Percentiles rank a stretch among this genome's conserved stretches.
Evolutionary conservation across 2,797 vertebrate species (phyloP).

Genomic region (Onychomys leucogaster): DNA sequence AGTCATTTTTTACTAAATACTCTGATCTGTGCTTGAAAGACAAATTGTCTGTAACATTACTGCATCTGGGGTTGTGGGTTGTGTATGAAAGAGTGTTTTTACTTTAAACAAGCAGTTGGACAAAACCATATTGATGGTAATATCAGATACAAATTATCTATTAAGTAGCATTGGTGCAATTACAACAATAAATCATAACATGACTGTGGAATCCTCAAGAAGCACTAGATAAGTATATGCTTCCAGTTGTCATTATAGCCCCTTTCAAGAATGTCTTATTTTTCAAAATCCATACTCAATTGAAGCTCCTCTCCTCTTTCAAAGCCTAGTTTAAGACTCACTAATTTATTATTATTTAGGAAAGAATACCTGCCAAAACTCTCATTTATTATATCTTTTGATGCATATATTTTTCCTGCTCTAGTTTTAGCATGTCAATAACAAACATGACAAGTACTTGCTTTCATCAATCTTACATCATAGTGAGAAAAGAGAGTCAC

Average conservation of each 20-base stretch:
- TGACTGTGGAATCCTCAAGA: neutral
- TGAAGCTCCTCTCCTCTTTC: neutral
- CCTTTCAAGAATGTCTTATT: neutral
- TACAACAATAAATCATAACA: slow-evolving; percentile 3
- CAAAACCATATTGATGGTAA: neutral
- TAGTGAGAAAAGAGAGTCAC: neutral
- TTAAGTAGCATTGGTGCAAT: neutral
- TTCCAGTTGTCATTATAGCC: neutral
- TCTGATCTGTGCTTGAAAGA: neutral
- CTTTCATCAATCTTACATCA: neutral
- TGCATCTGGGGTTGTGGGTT: neutral
- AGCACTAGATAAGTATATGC: neutral
- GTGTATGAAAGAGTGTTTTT: neutral
- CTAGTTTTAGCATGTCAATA: neutral
- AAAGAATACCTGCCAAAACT: neutral
- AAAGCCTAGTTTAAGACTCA: neutral
- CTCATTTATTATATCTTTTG: slow-evolving; percentile 9
- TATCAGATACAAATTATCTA: neutral
- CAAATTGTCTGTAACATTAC: neutral
- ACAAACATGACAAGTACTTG: neutral
- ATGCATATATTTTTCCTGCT: neutral
- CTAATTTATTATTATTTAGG: neutral
- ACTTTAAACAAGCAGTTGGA: neutral
- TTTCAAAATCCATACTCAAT: neutral
- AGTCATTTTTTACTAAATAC: neutral